Evolutionary conservation across 1,140 invertebrate genomes (phyloP).

Genomic region (Camponotus vicinus): DNA sequence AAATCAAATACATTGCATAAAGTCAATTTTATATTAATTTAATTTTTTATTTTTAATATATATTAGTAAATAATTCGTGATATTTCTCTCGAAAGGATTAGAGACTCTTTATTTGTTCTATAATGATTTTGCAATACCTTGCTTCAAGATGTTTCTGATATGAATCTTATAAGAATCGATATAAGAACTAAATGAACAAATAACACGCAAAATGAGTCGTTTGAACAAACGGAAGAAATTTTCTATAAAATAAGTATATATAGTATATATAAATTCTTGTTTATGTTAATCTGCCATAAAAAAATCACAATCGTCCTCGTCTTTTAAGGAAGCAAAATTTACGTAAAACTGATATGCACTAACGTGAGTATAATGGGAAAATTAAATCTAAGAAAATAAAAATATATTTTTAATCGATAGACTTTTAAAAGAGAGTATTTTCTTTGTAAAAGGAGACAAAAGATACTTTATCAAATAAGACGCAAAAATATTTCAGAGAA

Average conservation of each 20-base stretch:
- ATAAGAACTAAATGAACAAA: conserved; percentile 26
- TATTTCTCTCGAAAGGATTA: background rate
- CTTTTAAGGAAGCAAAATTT: conserved; percentile 6
- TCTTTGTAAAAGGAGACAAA: conserved; percentile 22
- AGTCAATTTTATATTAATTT: background rate
- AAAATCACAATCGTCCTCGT: conserved; percentile 28
- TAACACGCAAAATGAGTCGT: background rate
- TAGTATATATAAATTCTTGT: conserved; percentile 23
- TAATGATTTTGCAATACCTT: background rate
- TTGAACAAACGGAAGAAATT: background rate
- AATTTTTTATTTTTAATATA: background rate
- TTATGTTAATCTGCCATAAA: conserved; percentile 3
- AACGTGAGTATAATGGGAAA: conserved; percentile 22
- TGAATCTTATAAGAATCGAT: background rate
- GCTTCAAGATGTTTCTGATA: conserved; percentile 21
- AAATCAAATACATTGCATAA: background rate
- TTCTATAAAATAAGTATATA: background rate
- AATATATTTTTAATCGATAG: conserved; percentile 59
- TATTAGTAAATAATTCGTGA: background rate
- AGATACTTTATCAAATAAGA: conserved; percentile 60
- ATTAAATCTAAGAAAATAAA: conserved; percentile 31
- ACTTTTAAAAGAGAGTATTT: conserved; percentile 69
- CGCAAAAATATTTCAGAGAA: conserved; percentile 63
- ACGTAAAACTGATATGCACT: background rate
- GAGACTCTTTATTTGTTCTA: conserved; percentile 20